Percentiles rank a stretch among this genome's conserved stretches.
These are phyloP conservation scores for Poecilia latipinna DNA, from an alignment of 2,113 vertebrate species.

Conservation along the genomic window DNA sequence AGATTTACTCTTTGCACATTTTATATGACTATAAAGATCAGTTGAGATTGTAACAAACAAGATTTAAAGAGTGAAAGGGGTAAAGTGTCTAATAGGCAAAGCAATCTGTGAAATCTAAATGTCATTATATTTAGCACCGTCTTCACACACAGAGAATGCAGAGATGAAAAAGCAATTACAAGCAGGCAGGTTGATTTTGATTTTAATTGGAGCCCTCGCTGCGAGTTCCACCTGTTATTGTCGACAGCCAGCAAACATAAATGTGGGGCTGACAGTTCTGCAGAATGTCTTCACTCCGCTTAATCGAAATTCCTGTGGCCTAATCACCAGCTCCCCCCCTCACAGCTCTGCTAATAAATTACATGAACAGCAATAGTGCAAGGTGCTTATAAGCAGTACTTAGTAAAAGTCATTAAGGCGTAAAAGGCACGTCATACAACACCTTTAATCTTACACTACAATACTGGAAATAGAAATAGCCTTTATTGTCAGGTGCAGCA, in stretches of 20 bases:
- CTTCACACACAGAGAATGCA: conserved; percentile 7
- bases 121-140: conserved; percentile 46
- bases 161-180: conserved; percentile 67
- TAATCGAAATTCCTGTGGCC: conserved; percentile 40
- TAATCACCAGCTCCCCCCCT: conserved; percentile 47
- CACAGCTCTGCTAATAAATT: conserved; percentile 50
- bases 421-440: not conserved
- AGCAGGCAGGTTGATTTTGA: conserved; percentile 71
- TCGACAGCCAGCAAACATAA: conserved; percentile 62
- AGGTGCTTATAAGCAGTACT: conserved; percentile 38
- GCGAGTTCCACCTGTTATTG: conserved; percentile 72
- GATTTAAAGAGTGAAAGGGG: conserved; percentile 36
- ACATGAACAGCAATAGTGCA: conserved; percentile 46
- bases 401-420: conserved; percentile 28
- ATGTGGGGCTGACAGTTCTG: conserved; percentile 45
- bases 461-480: too few species aligned
- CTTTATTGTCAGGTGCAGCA: too few species aligned
- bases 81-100: conserved; percentile 43
- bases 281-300: conserved; percentile 38
- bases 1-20: conserved; percentile 24
- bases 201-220: conserved; percentile 70
- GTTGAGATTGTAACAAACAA: conserved; percentile 33
- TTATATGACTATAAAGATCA: conserved; percentile 38
- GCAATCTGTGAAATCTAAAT: conserved; percentile 35
- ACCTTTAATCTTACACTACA: not conserved